phyloP scores from a whole-genome alignment of 2,113 vertebrate genomes.

The Paracanthobrama guichenoti region DNA sequence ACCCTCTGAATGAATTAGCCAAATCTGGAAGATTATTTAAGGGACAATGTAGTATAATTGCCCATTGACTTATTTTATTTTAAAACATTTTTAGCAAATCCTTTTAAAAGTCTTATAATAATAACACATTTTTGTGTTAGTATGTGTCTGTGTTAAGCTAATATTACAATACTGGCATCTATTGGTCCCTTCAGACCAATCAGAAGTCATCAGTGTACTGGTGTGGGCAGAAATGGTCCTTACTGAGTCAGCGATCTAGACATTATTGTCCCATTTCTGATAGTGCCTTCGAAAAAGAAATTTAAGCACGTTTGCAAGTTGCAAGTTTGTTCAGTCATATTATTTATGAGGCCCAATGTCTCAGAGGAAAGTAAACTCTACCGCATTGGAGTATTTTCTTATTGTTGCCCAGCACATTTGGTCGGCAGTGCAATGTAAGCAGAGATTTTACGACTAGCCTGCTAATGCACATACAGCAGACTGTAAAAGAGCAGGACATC shows the following conservation, averaged over 20 bases:
- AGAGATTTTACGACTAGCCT: conserved; percentile 50
- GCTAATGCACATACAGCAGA: conserved; percentile 49
- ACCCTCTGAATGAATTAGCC: neutral
- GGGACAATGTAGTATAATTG: neutral
- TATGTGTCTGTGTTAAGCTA: neutral
- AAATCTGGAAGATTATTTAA: neutral
- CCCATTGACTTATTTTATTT: neutral
- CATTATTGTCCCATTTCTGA: conserved; percentile 22
- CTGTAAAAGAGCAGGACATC: conserved; percentile 41
- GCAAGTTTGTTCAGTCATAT: conserved; percentile 22
- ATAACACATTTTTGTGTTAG: neutral
- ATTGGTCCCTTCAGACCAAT: neutral
- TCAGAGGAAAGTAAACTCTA: conserved; percentile 3
- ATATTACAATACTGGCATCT: conserved; percentile 4
- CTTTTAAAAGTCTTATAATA: neutral
- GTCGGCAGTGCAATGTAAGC: conserved; percentile 48
- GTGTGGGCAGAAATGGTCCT: neutral
- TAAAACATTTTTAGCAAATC: neutral
- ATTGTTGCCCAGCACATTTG: conserved; percentile 35
- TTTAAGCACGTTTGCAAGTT: conserved; percentile 22
- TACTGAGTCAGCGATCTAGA: conserved; percentile 29
- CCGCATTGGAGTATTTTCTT: conserved; percentile 9
- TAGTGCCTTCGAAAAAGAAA: conserved; percentile 26
- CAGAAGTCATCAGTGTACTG: neutral
- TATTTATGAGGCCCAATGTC: conserved; percentile 26